Percentiles rank a stretch among this genome's conserved stretches.
Evolutionary conservation across 2,113 vertebrate species (phyloP).

Genomic region (Lampris incognitus): DNA sequence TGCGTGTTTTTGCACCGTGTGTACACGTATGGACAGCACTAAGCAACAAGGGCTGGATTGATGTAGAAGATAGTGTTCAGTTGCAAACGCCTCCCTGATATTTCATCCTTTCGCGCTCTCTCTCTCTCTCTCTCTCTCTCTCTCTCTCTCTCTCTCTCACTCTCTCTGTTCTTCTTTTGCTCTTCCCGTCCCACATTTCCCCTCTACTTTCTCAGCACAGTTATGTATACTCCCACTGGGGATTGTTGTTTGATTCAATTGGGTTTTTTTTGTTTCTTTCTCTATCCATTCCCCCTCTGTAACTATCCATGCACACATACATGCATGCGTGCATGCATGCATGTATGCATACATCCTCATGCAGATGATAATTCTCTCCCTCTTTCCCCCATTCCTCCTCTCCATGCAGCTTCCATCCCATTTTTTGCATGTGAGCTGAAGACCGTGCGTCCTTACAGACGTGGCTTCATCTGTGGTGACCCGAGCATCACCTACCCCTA

Average conservation of each 20-base stretch:
- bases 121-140: background rate
- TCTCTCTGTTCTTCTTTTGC: background rate
- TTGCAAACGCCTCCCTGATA: background rate
- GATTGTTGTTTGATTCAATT: background rate
- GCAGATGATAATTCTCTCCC: too few relatives aligned
- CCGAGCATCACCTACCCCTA: constrained; percentile 80
- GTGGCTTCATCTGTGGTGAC: constrained; percentile 84
- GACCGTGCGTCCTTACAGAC: constrained; percentile 74
- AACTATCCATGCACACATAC: too few relatives aligned
- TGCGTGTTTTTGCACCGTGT: background rate
- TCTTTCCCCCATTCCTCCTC: background rate
- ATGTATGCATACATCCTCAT: too few relatives aligned
- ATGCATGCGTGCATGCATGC: too few relatives aligned
- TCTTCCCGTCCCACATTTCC: background rate
- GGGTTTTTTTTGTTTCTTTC: background rate
- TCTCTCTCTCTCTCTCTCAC: background rate
- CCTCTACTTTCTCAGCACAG: constrained; percentile 1
- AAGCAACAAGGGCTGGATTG: background rate
- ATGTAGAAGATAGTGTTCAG: background rate
- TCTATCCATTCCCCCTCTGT: background rate
- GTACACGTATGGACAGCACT: background rate
- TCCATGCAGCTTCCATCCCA: constrained; percentile 79
- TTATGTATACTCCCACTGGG: constrained; percentile 10
- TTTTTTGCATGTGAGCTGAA: constrained; percentile 83
- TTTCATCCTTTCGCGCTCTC: background rate